phyloP scores from a whole-genome alignment of 23 tunicate genomes.

The Styela clava region DNA sequence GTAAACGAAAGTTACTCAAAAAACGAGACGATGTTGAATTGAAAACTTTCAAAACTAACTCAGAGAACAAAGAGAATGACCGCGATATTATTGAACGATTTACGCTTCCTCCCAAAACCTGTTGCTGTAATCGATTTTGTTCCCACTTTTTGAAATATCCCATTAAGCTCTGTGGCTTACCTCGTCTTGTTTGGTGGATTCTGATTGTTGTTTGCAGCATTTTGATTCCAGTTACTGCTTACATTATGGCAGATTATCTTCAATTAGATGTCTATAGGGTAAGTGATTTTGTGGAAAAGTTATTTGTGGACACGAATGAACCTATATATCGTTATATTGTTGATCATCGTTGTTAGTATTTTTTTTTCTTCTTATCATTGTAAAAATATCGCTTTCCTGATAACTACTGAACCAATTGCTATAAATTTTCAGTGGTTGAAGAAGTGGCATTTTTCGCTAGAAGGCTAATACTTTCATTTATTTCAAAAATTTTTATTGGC shows the following conservation, averaged over 20 bases:
- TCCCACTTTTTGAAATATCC: conserved; percentile 70
- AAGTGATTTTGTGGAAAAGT: conserved; percentile 27
- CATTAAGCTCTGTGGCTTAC: conserved; percentile 49
- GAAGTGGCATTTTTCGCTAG: too few relatives aligned
- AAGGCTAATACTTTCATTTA: too few relatives aligned
- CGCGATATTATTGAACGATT: background rate
- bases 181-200: conserved; percentile 63
- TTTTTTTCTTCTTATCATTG: too few relatives aligned
- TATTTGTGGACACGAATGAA: too few relatives aligned
- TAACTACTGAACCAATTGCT: too few relatives aligned
- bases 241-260: conserved; percentile 45
- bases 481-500: too few relatives aligned
- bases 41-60: background rate
- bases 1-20: background rate
- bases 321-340: too few relatives aligned
- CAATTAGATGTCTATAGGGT: conserved; percentile 61
- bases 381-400: too few relatives aligned
- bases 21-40: background rate
- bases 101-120: background rate
- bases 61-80: background rate
- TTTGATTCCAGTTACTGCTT: conserved; percentile 56
- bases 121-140: conserved; percentile 31
- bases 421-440: too few relatives aligned
- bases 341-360: too few relatives aligned
- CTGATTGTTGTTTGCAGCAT: conserved; percentile 39